Base-by-base conservation (phyloP, 1,140 invertebrate genomes). In the Cydia amplana region DNA sequence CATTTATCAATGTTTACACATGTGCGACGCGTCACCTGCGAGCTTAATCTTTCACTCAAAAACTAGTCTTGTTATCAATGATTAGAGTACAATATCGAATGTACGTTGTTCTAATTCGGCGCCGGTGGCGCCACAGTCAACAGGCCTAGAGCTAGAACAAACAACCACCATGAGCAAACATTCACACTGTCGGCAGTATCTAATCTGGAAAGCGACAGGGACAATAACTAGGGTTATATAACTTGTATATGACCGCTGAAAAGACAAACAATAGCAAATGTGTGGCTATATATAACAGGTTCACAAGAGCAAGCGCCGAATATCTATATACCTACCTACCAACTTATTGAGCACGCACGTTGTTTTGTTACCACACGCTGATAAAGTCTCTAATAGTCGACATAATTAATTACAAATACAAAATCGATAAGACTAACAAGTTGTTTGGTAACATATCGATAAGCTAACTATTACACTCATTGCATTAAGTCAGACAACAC, bases 111-210 rank as follows among this genome's bases (percentile, higher is more conserved):
- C 28, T 75, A 75, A 77, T 81, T 78, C 60, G 78, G 79, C 75
- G 80, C 79, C 75, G 75, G 49, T 40, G 72, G 46, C 43, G 20
- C 65, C n/a, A 20, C 43, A 82, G 78, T 87, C 83, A 86, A 84
- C 84, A 86, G 79, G 70, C 81, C 80, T 79, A 63, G 64, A 79
- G 77, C 77, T 77, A 83, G 81, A 74, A 72, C 84, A 86, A 90
- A 90, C 86, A 89, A 81, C 83, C 83, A 87, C 82, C 81, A 80
- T 82, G 72, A 76, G 74, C 84, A 87, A 87, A 87, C 85, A 88
- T 78, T 80, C 73, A 76, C 79, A 75, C 73, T 82, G 82, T 81
- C 84, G 80, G 70, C 80, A 80, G 82, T 89, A 88, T 90, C 88
- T 90, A 90, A 90, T 90, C 88, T 83, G 81, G 79, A 80, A 79